Evolutionary conservation across 2,888 invertebrate genomes (phyloP), one percentile per base, ranked within the genome.

Genomic region (Steinernema scapterisci): DNA sequence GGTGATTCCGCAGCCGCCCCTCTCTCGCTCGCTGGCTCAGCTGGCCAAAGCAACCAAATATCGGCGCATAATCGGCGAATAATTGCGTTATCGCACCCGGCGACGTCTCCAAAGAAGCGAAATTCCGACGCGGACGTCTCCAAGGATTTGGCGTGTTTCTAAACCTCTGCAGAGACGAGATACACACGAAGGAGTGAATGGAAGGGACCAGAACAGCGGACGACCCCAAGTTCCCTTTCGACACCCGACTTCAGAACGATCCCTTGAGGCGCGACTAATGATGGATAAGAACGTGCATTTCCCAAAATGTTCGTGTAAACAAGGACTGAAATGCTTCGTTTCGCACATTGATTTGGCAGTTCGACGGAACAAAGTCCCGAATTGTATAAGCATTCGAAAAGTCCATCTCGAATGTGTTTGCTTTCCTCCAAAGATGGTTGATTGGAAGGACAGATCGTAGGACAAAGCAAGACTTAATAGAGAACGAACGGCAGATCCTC

Each of bases 11-110:
- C 31, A 11, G 23, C 21, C 54, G 5, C 13, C 23, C 13, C 1
- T 54, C 23, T 2, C 25, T 54, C 54, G 21, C 25, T 48, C 13
- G 7, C 13, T 13, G 63, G 63, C 63, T 63, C 63, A 63, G 63
- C 63, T 63, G 63, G 63, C 63, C 27, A 63, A 63, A 63, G 63
- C 63, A 54, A 54, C 54, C 54, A 63, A 63, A 63, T 63, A 63
- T 63, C 63, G 63, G 63, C 63, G 31, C 16, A 63, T 63, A 38
- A 31, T 54, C 54, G 31, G n/a, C 2, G 31, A 63, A 63, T 63
- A 63, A 63, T 63, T 63, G 63, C 38, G 63, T 63, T 63, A 63
- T 63, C 63, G 54, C 25, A 16, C 19, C 13, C 54, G 54, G 23
- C 54, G 54, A 23, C 25, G 63, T 16, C 31, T 16, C 63, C 31